phyloP scores from a whole-genome alignment of 2,797 vertebrate species.

The Parauchenoglanis ngamensis region DNA sequence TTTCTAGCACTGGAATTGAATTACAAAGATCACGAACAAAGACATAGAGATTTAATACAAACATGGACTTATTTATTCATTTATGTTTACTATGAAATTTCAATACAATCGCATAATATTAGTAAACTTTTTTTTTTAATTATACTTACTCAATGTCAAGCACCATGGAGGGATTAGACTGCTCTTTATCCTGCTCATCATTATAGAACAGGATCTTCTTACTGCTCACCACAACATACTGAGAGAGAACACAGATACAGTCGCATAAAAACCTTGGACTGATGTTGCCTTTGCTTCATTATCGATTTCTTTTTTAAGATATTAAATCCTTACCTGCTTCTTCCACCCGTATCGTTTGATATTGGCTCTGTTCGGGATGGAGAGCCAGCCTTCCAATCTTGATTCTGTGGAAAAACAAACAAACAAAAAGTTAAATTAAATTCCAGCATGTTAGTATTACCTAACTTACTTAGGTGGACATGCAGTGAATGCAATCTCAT shows the following conservation, averaged over 20 bases:
- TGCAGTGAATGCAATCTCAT: slow-evolving; percentile 61
- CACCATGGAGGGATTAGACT: slow-evolving; percentile 98
- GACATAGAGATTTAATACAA: neutral
- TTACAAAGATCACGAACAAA: neutral
- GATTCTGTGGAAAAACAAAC: slow-evolving; percentile 80
- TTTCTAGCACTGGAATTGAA: neutral
- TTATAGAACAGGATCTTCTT: slow-evolving; percentile 99
- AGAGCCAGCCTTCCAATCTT: slow-evolving; percentile 97
- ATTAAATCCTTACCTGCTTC: slow-evolving; percentile 84
- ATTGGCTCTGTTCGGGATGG: slow-evolving; percentile 94
- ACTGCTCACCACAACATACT: slow-evolving; percentile 99
- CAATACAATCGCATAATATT: neutral
- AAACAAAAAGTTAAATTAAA: slow-evolving; percentile 1
- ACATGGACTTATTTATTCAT: neutral
- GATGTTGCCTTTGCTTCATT: no score
- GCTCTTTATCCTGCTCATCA: slow-evolving; percentile 96
- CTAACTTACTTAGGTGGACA: slow-evolving; percentile 49
- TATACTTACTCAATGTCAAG: slow-evolving; percentile 97
- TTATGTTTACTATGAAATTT: neutral
- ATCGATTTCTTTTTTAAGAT: no score
- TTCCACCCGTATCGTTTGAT: slow-evolving; percentile 98
- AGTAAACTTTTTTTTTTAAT: neutral
- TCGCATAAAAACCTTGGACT: neutral
- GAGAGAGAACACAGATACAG: slow-evolving; percentile 29
- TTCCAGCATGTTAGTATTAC: neutral